Base-by-base conservation (phyloP, 2,797 vertebrate genomes). In the Cygnus olor region DNA sequence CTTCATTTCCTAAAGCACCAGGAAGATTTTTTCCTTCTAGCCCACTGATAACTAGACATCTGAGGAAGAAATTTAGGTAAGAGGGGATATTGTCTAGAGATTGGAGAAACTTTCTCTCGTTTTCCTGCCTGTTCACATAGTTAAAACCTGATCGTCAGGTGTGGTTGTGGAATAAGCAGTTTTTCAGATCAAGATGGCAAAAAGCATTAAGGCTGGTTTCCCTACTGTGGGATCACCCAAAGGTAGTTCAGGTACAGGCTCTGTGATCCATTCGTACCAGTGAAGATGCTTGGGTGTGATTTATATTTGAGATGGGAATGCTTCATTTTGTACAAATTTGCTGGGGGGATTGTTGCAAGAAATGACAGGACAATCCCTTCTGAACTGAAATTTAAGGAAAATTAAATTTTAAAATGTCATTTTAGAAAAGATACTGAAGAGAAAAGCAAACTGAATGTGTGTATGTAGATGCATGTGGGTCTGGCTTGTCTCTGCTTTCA, bases 211-310 rank as follows among this genome's bases (percentile, higher is more conserved):
- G 14, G 19, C 36, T 79, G 10, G 16, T 82, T 92, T 93, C 81
- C 45, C 32, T 82, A 0, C 47, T 70, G 69, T 70, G 61, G 6
- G 16, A 38, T 88, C 13, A 19, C n/a, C 28, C 70, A 16, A 58
- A 45, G 15, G 47, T 47, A 40, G 3, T 65, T 79, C 44, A 38
- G 7, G 3, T 53, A 11, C 4, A 44, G 18, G 34, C n/a, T 49
- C 0, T 34, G 38, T 71, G 44, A 66, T 70, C 47, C 0, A 0
- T 30, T 44, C 53, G 20, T 77, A n/a, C 38, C 9, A 15, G 0
- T 68, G 57, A 82, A 73, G 34, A 58, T 60, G 30, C 38, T 70
- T 81, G 24, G 32, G 17, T 69, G 14, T 30, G 16, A 44, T 16
- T 66, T 83, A 19, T 22, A 71, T 34, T 27, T 30, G 36, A 21